Conservation (phyloP, 1,140 invertebrate species). For the Trissolcus basalis region DNA sequence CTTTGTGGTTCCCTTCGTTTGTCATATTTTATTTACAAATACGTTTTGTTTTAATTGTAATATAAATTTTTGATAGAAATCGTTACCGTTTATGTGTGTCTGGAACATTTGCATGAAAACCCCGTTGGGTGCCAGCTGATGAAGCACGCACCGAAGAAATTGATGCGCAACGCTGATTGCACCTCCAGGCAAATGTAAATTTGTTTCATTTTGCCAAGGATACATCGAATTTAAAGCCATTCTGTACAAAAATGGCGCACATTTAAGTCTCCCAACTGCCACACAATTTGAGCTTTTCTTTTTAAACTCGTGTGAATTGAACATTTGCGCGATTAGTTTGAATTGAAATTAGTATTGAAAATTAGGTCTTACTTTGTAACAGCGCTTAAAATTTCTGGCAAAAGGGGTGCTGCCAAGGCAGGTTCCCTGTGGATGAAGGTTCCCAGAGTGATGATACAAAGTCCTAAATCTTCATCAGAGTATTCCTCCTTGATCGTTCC, state of each 20-base stretch:
- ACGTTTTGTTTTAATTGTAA: slow-evolving; percentile 23
- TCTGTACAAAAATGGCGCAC: slow-evolving; percentile 72
- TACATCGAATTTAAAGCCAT: slow-evolving; percentile 85
- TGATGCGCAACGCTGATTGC: slow-evolving; percentile 96
- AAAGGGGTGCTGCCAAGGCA: slow-evolving; percentile 90
- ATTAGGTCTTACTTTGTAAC: slow-evolving; percentile 84
- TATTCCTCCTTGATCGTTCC: slow-evolving; percentile 92
- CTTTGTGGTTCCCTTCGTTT: too few relatives aligned
- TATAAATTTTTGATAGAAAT: slow-evolving; percentile 16
- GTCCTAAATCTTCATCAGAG: slow-evolving; percentile 96
- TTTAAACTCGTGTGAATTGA: slow-evolving; percentile 5
- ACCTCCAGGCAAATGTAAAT: slow-evolving; percentile 90
- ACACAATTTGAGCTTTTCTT: slow-evolving; percentile 4
- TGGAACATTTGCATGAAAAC: slow-evolving; percentile 98
- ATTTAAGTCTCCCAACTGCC: slow-evolving; percentile 15
- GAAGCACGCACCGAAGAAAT: slow-evolving; percentile 96
- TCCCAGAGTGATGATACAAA: slow-evolving; percentile 94
- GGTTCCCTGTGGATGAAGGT: slow-evolving; percentile 98
- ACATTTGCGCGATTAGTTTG: slow-evolving; percentile 13
- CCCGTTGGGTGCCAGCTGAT: slow-evolving; percentile 96
- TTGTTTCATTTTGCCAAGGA: slow-evolving; percentile 94
- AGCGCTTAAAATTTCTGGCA: slow-evolving; percentile 93
- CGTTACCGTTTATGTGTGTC: slow-evolving; percentile 86
- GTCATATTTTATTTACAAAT: slow-evolving; percentile 5
- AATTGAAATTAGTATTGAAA: slow-evolving; percentile 3